Conservation (phyloP, 2,113 vertebrate species). For the Calidris pugnax region DNA sequence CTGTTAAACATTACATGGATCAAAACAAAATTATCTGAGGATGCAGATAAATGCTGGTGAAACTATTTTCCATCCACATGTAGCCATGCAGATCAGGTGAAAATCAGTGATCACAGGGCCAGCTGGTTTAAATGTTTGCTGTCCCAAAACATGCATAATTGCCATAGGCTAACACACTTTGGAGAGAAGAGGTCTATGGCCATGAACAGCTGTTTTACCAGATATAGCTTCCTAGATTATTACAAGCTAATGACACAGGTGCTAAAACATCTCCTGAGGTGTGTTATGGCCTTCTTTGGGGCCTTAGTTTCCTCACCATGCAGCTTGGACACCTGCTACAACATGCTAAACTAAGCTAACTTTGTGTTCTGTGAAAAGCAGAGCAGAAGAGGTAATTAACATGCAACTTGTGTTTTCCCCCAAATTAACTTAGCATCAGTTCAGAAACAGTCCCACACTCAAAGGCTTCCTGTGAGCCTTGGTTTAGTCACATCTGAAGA, state of each 20-base stretch:
- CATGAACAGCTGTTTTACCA: neutral
- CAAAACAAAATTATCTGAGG: neutral
- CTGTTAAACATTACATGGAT: neutral
- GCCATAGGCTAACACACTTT: neutral
- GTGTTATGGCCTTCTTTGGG: neutral
- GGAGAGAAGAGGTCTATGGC: neutral
- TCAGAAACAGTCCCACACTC: neutral
- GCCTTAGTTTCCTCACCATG: neutral
- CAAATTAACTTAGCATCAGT: neutral
- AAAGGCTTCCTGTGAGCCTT: neutral
- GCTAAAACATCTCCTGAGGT: neutral
- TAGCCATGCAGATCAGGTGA: neutral
- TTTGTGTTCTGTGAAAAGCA: neutral
- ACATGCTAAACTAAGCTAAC: neutral
- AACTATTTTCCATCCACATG: neutral
- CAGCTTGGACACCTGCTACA: neutral
- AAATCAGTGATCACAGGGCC: neutral
- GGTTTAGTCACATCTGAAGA: neutral
- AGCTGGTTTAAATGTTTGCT: neutral
- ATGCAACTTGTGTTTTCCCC: accelerated
- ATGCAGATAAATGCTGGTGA: neutral
- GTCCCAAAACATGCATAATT: neutral
- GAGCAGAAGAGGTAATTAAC: neutral
- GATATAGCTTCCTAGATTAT: neutral
- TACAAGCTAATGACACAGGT: neutral